phyloP scores from a whole-genome alignment of 2,888 invertebrate species.

The Tetanocera ferruginea region DNA sequence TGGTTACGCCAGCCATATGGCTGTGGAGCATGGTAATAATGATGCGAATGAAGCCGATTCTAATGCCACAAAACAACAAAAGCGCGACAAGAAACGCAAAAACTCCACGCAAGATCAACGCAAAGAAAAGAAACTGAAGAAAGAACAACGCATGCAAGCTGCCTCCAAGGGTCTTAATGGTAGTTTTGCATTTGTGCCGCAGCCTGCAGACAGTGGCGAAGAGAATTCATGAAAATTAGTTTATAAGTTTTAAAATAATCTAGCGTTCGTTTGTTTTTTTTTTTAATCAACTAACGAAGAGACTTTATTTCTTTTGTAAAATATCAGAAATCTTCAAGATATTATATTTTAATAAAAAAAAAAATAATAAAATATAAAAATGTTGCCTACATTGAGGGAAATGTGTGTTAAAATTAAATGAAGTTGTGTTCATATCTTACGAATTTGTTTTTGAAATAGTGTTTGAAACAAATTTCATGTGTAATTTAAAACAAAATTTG shows the following conservation, averaged over 20 bases:
- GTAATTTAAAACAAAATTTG: no score
- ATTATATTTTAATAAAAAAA: no score
- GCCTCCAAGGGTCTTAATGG: constrained; percentile 59
- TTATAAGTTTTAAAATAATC: background rate
- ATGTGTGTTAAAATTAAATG: no score
- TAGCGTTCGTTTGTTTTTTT: background rate
- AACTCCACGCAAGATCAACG: constrained; percentile 44
- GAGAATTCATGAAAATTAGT: background rate
- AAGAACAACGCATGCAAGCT: constrained; percentile 57
- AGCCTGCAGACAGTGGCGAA: background rate
- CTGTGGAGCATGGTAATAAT: constrained; percentile 29
- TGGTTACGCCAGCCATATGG: background rate
- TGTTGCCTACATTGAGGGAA: no score
- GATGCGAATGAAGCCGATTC: constrained; percentile 10
- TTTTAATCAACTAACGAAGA: background rate
- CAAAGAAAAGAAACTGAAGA: constrained; percentile 59
- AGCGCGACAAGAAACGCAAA: constrained; percentile 44
- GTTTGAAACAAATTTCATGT: no score
- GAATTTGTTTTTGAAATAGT: no score
- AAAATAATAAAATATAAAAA: no score
- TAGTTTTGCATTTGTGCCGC: constrained; percentile 52
- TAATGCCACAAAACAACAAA: constrained; percentile 4
- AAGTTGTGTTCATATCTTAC: no score
- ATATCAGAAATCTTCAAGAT: no score
- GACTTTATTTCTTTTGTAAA: background rate